phyloP scores from a whole-genome alignment of 2,888 invertebrate species.

The Acanthosepion pharaonis region DNA sequence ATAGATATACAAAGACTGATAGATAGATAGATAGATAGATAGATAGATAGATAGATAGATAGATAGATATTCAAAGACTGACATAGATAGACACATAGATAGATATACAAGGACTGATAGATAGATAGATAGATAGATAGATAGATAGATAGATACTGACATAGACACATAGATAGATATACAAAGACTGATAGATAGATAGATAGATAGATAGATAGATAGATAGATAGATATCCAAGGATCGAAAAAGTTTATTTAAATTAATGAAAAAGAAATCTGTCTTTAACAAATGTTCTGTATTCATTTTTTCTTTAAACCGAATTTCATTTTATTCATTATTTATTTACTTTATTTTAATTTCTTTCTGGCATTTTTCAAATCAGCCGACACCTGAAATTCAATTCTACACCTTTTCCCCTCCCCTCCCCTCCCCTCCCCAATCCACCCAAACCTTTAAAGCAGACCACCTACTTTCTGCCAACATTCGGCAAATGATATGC shows the following conservation, averaged over 20 bases:
- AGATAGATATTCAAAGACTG: too few relatives aligned
- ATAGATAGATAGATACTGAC: too few relatives aligned
- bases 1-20: too few relatives aligned
- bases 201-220: not conserved
- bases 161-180: too few relatives aligned
- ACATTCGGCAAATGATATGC: not conserved
- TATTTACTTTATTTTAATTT: not conserved
- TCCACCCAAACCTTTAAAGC: not conserved
- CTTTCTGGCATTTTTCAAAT: not conserved
- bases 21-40: too few relatives aligned
- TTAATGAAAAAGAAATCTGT: too few relatives aligned
- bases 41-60: too few relatives aligned
- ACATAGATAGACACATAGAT: too few relatives aligned
- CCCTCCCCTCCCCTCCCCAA: not conserved
- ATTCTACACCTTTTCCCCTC: not conserved
- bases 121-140: too few relatives aligned
- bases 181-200: not conserved
- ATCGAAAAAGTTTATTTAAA: not conserved
- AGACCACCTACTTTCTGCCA: not conserved
- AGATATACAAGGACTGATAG: too few relatives aligned
- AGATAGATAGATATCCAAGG: not conserved
- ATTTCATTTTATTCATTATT: not conserved
- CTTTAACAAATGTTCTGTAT: not conserved
- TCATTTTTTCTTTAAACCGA: not conserved
- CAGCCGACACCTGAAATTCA: not conserved